Percentiles rank a stretch among this genome's conserved stretches.
phyloP scores from a whole-genome alignment of 2,797 vertebrate species.

The Choloepus didactylus region DNA sequence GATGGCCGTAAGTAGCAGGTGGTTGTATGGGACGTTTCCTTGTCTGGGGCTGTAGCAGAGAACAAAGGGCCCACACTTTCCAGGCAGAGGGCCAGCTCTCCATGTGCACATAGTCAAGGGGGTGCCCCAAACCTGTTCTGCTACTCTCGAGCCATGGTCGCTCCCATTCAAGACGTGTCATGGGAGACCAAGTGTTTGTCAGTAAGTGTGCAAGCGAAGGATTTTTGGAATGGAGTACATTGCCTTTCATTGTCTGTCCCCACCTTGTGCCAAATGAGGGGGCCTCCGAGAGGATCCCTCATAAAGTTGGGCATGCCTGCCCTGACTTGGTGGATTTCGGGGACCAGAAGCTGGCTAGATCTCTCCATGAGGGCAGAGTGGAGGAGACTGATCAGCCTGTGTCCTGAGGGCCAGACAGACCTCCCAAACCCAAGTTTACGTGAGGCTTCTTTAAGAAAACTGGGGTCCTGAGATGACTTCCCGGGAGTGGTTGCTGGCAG shows the following conservation, averaged over 20 bases:
- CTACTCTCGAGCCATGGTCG: not conserved
- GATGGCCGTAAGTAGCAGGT: not conserved
- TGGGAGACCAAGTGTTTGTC: too few species aligned
- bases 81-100: not conserved
- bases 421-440: accelerated
- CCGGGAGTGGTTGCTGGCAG: not conserved
- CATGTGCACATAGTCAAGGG: not conserved
- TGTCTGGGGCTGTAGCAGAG: not conserved
- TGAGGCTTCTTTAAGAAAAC: not conserved
- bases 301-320: accelerated
- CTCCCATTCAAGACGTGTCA: too few species aligned
- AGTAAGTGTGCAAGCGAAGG: too few species aligned
- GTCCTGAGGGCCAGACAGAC: not conserved
- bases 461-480: too few species aligned
- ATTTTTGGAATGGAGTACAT: not conserved
- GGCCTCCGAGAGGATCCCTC: not conserved
- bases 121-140: not conserved
- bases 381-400: accelerated
- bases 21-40: accelerated
- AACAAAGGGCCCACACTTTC: not conserved
- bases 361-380: not conserved
- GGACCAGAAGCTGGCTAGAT: not conserved
- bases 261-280: not conserved
- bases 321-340: not conserved
- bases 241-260: not conserved